Conservation (phyloP, 2,888 invertebrate species). For the Cylindroiulus punctatus region DNA sequence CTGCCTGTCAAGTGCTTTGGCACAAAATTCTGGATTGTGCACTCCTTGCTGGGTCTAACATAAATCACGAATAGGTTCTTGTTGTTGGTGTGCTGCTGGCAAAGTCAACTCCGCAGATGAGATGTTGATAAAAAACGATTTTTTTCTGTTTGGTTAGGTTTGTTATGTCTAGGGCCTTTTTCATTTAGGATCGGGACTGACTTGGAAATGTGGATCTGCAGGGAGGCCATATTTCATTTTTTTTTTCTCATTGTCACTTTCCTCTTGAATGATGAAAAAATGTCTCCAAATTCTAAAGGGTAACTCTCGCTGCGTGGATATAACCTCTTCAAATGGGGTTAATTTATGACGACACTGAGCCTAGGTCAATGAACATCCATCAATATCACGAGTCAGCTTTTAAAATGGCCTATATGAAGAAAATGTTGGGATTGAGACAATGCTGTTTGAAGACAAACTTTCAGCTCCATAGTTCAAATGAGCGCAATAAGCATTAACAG, state of each 20-base stretch:
- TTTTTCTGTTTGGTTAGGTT: not conserved
- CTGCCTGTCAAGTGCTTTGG: slow-evolving; percentile 34
- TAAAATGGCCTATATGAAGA: not conserved
- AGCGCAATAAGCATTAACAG: too few relatives aligned
- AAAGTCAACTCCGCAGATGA: slow-evolving; percentile 30
- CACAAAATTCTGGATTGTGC: slow-evolving; percentile 17
- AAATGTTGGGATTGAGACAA: not conserved
- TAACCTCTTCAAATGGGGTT: not conserved
- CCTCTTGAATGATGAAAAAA: slow-evolving; percentile 20
- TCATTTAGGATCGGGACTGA: not conserved
- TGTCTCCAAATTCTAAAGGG: not conserved
- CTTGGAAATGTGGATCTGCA: slow-evolving; percentile 13
- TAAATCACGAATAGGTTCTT: not conserved
- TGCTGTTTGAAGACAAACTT: not conserved
- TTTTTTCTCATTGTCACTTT: slow-evolving; percentile 20
- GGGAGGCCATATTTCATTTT: slow-evolving; percentile 36
- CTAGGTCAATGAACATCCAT: not conserved
- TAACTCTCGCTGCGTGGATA: not conserved
- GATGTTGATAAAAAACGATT: not conserved
- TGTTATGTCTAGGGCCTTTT: not conserved
- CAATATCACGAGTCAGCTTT: not conserved
- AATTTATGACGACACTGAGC: not conserved
- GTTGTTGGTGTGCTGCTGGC: not conserved
- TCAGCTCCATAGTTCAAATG: not conserved
- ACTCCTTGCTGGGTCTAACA: not conserved